phyloP scores from a whole-genome alignment of 1,140 invertebrate genomes.

The Platyura marginata region DNA sequence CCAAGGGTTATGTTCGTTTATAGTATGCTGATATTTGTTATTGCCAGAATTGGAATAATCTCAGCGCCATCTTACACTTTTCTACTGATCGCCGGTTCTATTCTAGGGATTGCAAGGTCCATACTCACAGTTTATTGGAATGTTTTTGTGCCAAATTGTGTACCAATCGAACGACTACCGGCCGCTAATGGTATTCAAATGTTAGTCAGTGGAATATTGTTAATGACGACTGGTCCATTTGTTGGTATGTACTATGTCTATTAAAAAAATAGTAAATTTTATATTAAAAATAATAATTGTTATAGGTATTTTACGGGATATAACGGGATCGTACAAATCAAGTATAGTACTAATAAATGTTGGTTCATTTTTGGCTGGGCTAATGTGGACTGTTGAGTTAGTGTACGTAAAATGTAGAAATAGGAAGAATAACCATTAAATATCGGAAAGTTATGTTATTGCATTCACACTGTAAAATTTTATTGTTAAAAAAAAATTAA shows the following conservation, averaged over 20 bases:
- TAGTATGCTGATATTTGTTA: constrained; percentile 35
- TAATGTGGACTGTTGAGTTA: background rate
- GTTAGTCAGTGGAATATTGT: constrained; percentile 34
- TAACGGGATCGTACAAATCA: background rate
- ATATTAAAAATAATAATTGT: too few species aligned
- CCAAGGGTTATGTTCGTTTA: constrained; percentile 40
- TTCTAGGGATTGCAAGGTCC: constrained; percentile 41
- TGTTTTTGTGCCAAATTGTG: constrained; percentile 40
- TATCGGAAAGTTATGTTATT: too few species aligned
- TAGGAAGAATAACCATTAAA: too few species aligned
- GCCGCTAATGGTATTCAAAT: constrained; percentile 40
- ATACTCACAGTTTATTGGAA: constrained; percentile 44
- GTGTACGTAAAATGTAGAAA: too few species aligned
- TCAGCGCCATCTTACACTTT: background rate
- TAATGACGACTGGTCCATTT: constrained; percentile 32
- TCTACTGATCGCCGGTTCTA: too few species aligned
- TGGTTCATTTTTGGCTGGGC: background rate
- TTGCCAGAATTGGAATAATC: constrained; percentile 29
- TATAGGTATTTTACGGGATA: background rate
- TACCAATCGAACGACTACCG: constrained; percentile 37
- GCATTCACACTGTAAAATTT: too few species aligned
- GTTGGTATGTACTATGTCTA: too few species aligned
- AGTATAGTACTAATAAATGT: background rate
- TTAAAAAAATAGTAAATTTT: too few species aligned
- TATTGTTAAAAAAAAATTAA: too few species aligned